Conservation (phyloP, 2,888 invertebrate species). For the Mactromeris polynyma region DNA sequence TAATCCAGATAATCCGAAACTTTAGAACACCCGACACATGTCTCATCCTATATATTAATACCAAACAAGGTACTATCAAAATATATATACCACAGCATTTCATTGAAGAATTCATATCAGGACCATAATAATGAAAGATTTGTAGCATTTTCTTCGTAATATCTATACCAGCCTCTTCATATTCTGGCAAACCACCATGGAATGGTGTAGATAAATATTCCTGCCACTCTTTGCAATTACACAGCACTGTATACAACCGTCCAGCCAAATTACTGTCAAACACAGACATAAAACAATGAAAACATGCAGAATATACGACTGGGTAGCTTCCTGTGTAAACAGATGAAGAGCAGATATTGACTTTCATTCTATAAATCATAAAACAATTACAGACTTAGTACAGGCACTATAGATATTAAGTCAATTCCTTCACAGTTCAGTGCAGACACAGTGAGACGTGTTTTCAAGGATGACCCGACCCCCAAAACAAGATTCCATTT, state of each 20-base stretch:
- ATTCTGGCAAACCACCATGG: background rate
- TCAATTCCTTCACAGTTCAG: no score
- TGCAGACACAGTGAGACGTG: no score
- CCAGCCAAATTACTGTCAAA: conserved; percentile 12
- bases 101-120: background rate
- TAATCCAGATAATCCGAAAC: no score
- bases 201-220: background rate
- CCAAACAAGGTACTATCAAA: no score
- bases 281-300: background rate
- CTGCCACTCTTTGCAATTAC: background rate
- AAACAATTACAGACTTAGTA: no score
- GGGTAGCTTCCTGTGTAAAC: background rate
- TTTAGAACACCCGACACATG: no score
- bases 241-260: background rate
- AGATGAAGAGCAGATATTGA: conserved; percentile 4
- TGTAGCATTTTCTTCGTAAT: background rate
- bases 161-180: background rate
- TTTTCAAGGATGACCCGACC: no score
- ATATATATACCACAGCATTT: no score
- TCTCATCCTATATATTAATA: no score
- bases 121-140: background rate
- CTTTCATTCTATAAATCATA: background rate
- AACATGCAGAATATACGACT: background rate
- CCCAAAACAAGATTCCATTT: no score
- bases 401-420: no score